Percentiles rank a stretch among this genome's conserved stretches.
Conservation (phyloP, 2,113 vertebrate species). For the western clawed frog (Xenopus tropicalis) region DNA sequence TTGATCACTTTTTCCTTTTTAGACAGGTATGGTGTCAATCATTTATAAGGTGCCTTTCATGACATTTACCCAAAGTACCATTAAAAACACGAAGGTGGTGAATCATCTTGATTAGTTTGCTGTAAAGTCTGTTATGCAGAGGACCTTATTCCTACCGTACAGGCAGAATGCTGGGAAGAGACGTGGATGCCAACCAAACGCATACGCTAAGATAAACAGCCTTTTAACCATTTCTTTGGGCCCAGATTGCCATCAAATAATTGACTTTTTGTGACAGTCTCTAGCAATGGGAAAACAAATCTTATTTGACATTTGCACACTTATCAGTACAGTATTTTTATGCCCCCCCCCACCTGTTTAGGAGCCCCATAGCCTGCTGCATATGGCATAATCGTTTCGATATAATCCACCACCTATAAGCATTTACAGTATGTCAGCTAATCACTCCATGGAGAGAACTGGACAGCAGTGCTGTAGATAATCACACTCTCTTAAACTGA, state of each 20-base stretch:
- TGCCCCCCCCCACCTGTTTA: too few relatives aligned
- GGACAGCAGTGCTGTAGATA: too few relatives aligned
- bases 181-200: neutral
- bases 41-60: slow-evolving; percentile 43
- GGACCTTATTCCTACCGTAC: neutral
- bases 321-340: too few relatives aligned
- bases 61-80: slow-evolving; percentile 31
- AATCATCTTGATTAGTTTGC: slow-evolving; percentile 32
- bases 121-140: slow-evolving; percentile 24
- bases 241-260: neutral
- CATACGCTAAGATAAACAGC: neutral
- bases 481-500: too few relatives aligned
- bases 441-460: too few relatives aligned
- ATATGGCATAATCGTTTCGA: too few relatives aligned
- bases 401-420: too few relatives aligned
- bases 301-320: neutral
- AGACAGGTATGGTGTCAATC: slow-evolving; percentile 36
- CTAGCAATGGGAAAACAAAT: neutral
- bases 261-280: neutral
- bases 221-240: neutral
- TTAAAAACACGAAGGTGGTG: slow-evolving; percentile 22
- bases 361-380: too few relatives aligned
- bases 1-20: slow-evolving; percentile 25
- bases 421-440: too few relatives aligned
- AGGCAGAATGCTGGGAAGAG: neutral